Evolutionary conservation across 2,888 invertebrate genomes (phyloP).

Genomic region (Adineta ricciae): DNA sequence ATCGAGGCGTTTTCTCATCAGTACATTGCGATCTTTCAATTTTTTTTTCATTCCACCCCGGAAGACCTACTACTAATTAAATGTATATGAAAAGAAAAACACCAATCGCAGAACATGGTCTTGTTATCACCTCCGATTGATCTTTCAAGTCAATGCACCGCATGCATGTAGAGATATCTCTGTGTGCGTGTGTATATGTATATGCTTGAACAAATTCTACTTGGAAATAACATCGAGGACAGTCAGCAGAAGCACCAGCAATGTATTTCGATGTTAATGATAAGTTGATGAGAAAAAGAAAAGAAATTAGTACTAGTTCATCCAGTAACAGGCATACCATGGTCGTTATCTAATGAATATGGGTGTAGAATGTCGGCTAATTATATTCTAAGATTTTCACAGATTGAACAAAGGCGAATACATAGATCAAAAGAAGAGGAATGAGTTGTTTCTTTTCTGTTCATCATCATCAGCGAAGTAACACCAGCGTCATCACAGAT

Average conservation of each 20-base stretch:
- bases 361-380: not conserved
- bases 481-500: not conserved
- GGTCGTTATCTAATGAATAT: not conserved
- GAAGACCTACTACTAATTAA: not conserved
- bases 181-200: not conserved
- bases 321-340: not conserved
- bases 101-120: not conserved
- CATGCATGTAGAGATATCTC: not conserved
- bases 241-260: not conserved
- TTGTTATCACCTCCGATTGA: not conserved
- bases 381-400: not conserved
- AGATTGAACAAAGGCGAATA: not conserved
- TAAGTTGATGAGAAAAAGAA: not conserved
- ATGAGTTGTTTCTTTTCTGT: not conserved
- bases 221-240: not conserved
- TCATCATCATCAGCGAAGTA: not conserved
- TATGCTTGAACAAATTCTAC: not conserved
- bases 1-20: not conserved
- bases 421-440: not conserved
- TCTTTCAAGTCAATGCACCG: conserved; percentile 8
- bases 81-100: not conserved
- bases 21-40: not conserved
- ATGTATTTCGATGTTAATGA: not conserved
- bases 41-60: not conserved
- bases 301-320: not conserved